Evolutionary conservation across 1,140 invertebrate species (phyloP).

Genomic region (Microplitis demolitor): DNA sequence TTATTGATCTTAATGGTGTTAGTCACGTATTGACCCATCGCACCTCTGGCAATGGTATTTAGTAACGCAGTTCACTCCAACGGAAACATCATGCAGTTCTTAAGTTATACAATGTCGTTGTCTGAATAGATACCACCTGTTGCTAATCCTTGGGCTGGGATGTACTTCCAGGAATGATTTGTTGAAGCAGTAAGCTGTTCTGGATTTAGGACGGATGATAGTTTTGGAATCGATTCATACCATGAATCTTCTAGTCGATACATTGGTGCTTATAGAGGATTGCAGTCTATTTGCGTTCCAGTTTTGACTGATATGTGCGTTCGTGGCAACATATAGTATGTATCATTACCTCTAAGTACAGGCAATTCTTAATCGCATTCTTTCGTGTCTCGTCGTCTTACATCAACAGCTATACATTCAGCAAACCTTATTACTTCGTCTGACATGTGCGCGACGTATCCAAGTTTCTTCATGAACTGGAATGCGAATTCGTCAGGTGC

Average conservation of each 20-base stretch:
- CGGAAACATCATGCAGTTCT: conserved; percentile 29
- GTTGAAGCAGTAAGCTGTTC: conserved; percentile 25
- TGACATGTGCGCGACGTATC: conserved; percentile 31
- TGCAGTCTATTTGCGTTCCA: conserved; percentile 23
- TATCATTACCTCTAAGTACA: conserved; percentile 15
- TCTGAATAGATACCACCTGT: not conserved
- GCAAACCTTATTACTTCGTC: conserved; percentile 38
- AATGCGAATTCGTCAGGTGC: conserved; percentile 37
- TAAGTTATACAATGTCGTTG: not conserved
- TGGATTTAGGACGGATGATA: conserved; percentile 4
- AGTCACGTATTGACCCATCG: not conserved
- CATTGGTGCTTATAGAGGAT: conserved; percentile 11
- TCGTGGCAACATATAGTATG: conserved; percentile 24
- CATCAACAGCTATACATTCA: conserved; percentile 30
- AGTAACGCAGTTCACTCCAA: conserved; percentile 28
- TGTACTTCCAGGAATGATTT: no score
- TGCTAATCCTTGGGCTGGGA: no score
- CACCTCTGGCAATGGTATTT: conserved; percentile 24
- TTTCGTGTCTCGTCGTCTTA: conserved; percentile 17
- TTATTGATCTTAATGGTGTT: not conserved
- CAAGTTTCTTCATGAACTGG: conserved; percentile 33
- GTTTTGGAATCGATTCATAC: conserved; percentile 17
- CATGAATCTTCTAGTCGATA: conserved; percentile 24
- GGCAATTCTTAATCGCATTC: conserved; percentile 27
- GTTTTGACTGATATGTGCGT: conserved; percentile 22